phyloP scores from a whole-genome alignment of 2,797 vertebrate genomes.

The Danio aesculapii region DNA sequence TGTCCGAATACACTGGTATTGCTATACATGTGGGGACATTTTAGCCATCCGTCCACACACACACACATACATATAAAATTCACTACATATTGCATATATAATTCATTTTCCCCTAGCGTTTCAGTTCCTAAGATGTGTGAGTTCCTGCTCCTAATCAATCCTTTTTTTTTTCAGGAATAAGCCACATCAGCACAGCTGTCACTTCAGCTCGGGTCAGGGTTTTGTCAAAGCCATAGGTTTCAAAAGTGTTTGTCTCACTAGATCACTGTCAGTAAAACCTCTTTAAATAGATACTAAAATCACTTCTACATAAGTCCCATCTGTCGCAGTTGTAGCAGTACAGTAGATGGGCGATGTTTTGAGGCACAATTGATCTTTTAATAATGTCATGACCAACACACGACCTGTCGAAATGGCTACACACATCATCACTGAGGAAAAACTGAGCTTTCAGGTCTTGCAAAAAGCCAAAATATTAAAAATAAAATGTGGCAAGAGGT shows the following conservation, averaged over 20 bases:
- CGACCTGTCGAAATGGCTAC: slow-evolving; percentile 72
- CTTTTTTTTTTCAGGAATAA: slow-evolving; percentile 2
- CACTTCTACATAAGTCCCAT: slow-evolving; percentile 73
- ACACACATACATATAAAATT: neutral
- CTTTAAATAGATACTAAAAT: slow-evolving; percentile 80
- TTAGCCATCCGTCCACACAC: too few relatives aligned
- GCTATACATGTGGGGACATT: too few relatives aligned
- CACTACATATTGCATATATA: neutral
- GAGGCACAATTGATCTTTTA: slow-evolving; percentile 82
- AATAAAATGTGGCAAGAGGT: slow-evolving; percentile 39
- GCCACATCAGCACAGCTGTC: slow-evolving; percentile 44
- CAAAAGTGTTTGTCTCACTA: slow-evolving; percentile 77
- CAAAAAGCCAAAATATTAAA: slow-evolving; percentile 36
- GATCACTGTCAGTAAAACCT: slow-evolving; percentile 74
- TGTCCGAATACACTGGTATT: too few relatives aligned
- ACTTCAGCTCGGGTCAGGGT: slow-evolving; percentile 54
- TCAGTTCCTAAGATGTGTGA: neutral
- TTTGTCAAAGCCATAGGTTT: slow-evolving; percentile 63
- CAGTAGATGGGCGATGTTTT: slow-evolving; percentile 73
- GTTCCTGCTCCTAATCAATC: slow-evolving; percentile 23
- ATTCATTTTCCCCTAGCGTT: neutral
- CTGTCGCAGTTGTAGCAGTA: slow-evolving; percentile 69
- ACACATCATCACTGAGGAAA: slow-evolving; percentile 56
- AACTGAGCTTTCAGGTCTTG: slow-evolving; percentile 46
- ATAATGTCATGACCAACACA: slow-evolving; percentile 78